Evolutionary conservation across 2,888 invertebrate genomes (phyloP).

Genomic region (Thecophora atra): DNA sequence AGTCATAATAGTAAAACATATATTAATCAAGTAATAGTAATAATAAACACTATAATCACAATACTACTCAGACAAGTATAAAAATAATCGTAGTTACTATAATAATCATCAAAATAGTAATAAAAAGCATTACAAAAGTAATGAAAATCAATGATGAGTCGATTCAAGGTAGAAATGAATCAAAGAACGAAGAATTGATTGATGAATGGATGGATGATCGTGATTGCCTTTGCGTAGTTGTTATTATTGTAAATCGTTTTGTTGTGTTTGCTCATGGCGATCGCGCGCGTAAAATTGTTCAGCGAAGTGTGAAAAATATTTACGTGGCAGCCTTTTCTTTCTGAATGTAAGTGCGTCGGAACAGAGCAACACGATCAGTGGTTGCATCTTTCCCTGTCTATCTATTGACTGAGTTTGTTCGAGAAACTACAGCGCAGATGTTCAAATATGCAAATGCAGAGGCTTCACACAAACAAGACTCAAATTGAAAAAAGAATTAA

Average conservation of each 20-base stretch:
- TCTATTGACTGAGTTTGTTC: conserved; percentile 12
- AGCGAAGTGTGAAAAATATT: conserved; percentile 10
- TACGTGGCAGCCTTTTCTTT: too few species aligned
- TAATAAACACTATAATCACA: too few species aligned
- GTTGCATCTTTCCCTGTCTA: not conserved
- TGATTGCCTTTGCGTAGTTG: not conserved
- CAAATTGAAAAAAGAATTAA: not conserved
- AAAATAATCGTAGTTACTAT: too few species aligned
- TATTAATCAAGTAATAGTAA: too few species aligned
- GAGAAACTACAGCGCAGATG: conserved; percentile 8
- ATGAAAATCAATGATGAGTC: not conserved
- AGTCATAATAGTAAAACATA: too few species aligned
- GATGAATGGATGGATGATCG: not conserved
- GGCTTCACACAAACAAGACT: not conserved
- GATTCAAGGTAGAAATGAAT: not conserved
- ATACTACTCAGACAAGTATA: too few species aligned
- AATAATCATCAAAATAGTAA: too few species aligned
- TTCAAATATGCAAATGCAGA: conserved; percentile 12
- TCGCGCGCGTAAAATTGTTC: conserved; percentile 13
- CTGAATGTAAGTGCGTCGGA: not conserved
- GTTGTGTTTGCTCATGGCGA: not conserved
- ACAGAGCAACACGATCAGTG: not conserved
- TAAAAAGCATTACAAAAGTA: too few species aligned
- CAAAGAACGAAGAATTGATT: not conserved
- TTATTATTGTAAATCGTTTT: not conserved